Evolutionary conservation across 2,888 invertebrate genomes (phyloP), one percentile per base, ranked within the genome.

Genomic region (Metalampra italica): DNA sequence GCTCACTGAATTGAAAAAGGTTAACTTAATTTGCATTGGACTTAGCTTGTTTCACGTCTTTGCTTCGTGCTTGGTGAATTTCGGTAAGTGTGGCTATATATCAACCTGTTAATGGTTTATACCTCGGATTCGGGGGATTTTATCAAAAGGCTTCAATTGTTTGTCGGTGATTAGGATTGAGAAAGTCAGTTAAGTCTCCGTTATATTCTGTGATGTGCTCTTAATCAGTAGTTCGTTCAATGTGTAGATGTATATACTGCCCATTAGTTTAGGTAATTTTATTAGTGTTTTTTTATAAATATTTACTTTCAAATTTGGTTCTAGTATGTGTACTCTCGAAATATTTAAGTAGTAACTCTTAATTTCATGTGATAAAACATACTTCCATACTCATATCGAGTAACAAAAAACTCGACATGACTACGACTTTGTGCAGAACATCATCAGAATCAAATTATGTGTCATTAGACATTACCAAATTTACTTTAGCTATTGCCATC

Each of bases 1-100:
- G 73, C 66, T 77, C 64, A 57, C 60, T 71, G 77, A 75, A 82
- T 80, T 80, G 78, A 78, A 82, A 83, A 80, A 81, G 81, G 79
- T 77, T 75, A 73, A 73, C 63, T 60, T 71, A 59, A 82, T 83
- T 83, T 79, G 71, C 80, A 78, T 83, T 75, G 69, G 67, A 70
- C 67, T 75, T 68, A 61, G 57, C 57, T 51, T 32, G 29, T 34
- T 40, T 29, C 13, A 30, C 43, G 41, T 39, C 45, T 44, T 36
- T 29, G 36, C 34, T 46, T 41, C 55, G 53, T 55, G 9, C 45
- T 22, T 39, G 52, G 47, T 50, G 47, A 54, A 52, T 53, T 54
- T 40, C 48, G 55, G 46, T 58, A 57, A 56, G 51, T 45, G 37
- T 49, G 39, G 49, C 42, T 58, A 59, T 66, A 65, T 64, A 59